Evolutionary conservation across 2,113 vertebrate species (phyloP).

Genomic region (Aptenodytes forsteri): DNA sequence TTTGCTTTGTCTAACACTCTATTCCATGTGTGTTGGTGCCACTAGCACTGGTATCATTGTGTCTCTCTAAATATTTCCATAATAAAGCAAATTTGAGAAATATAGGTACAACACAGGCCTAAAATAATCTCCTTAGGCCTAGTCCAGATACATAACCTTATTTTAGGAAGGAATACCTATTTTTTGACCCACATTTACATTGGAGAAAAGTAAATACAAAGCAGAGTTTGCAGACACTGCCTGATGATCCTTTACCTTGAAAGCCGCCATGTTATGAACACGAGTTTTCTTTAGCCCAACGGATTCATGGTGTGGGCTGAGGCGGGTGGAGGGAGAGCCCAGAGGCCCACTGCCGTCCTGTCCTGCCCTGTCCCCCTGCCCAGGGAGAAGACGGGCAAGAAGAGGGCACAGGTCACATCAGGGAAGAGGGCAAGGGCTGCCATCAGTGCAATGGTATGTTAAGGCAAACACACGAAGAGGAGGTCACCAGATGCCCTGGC

Average conservation of each 20-base stretch:
- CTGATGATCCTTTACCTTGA: background rate
- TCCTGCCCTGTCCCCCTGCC: background rate
- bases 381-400: background rate
- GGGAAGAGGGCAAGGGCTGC: background rate
- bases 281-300: background rate
- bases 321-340: background rate
- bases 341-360: background rate
- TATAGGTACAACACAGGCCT: background rate
- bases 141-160: background rate
- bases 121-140: background rate
- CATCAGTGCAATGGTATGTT: background rate
- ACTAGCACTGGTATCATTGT: background rate
- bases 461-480: background rate
- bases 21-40: background rate
- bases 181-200: background rate
- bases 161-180: background rate
- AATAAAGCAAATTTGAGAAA: background rate
- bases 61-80: background rate
- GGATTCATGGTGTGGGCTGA: background rate
- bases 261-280: background rate
- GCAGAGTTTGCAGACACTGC: background rate
- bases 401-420: background rate
- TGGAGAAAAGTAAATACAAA: background rate
- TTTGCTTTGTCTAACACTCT: background rate
- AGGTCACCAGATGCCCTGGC: too few relatives aligned